phyloP scores from a whole-genome alignment of 2,888 invertebrate species.

The Cataglyphis cursor region DNA sequence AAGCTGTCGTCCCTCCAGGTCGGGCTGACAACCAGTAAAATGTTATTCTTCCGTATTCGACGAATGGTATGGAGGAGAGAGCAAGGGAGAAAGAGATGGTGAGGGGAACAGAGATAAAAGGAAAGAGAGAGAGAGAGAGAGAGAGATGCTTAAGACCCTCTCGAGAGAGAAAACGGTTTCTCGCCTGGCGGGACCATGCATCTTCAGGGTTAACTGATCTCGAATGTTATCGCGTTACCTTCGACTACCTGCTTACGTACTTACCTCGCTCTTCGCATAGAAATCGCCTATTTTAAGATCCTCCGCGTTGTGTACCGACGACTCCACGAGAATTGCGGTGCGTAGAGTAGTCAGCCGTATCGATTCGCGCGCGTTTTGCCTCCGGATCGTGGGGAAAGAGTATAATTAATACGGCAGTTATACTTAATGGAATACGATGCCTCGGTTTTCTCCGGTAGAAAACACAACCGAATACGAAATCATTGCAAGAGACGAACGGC shows the following conservation, averaged over 20 bases:
- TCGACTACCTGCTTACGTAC: slow-evolving; percentile 70
- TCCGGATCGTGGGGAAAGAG: slow-evolving; percentile 36
- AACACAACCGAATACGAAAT: slow-evolving; percentile 22
- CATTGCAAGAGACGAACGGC: neutral
- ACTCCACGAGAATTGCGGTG: slow-evolving; percentile 40
- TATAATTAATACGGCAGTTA: slow-evolving; percentile 59
- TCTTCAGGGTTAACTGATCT: slow-evolving; percentile 68
- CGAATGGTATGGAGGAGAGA: slow-evolving; percentile 13
- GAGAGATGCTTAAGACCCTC: slow-evolving; percentile 39
- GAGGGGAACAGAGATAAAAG: neutral
- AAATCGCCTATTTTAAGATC: slow-evolving; percentile 68
- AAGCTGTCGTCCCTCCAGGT: slow-evolving; percentile 41
- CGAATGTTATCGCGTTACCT: slow-evolving; percentile 69
- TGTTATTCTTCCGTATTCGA: slow-evolving; percentile 53
- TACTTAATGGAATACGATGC: slow-evolving; percentile 59
- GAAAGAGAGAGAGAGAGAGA: neutral
- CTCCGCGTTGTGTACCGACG: slow-evolving; percentile 28
- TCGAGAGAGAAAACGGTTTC: slow-evolving; percentile 52
- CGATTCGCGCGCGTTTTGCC: slow-evolving; percentile 43
- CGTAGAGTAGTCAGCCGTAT: slow-evolving; percentile 31
- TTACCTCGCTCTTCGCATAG: slow-evolving; percentile 62
- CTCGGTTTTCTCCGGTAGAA: slow-evolving; percentile 27
- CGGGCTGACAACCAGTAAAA: slow-evolving; percentile 47
- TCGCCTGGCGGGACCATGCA: slow-evolving; percentile 58
- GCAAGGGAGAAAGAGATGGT: neutral